Percentiles rank a stretch among this genome's conserved stretches.
Conservation (phyloP, 2,888 invertebrate genomes). For the Galerucella pusilla region DNA sequence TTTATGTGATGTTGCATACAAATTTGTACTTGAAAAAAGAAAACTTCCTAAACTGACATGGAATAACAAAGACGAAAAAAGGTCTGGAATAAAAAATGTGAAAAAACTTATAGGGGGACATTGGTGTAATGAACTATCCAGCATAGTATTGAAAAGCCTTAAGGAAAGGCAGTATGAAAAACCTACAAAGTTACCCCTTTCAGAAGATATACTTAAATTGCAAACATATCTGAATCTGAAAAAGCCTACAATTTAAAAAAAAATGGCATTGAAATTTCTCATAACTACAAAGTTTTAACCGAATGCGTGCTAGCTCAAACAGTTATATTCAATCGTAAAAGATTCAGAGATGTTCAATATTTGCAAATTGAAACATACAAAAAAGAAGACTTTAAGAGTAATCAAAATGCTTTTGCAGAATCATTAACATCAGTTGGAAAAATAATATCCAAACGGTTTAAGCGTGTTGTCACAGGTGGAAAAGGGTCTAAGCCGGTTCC, state of each 20-base stretch:
- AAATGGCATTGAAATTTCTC: constrained; percentile 25
- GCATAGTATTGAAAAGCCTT: constrained; percentile 48
- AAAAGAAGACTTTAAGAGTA: constrained; percentile 6
- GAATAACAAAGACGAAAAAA: constrained; percentile 26
- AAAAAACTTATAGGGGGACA: constrained; percentile 41
- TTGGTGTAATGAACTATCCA: constrained; percentile 50
- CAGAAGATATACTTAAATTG: constrained; percentile 20
- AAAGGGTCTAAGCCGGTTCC: constrained; percentile 46
- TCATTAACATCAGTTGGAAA: constrained; percentile 34
- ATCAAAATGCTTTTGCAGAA: constrained; percentile 35
- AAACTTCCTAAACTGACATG: constrained; percentile 32
- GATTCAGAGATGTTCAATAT: constrained; percentile 47
- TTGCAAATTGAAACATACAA: constrained; percentile 42
- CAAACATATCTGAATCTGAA: constrained; percentile 36
- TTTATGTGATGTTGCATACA: constrained; percentile 23
- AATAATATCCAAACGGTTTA: constrained; percentile 38
- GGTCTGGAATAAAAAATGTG: constrained; percentile 23
- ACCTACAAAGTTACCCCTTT: constrained; percentile 41
- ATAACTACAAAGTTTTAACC: constrained; percentile 45
- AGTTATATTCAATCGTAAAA: constrained; percentile 47
- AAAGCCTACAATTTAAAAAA: constrained; percentile 37
- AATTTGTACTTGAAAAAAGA: constrained; percentile 42
- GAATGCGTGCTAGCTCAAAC: constrained; percentile 44
- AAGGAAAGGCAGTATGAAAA: constrained; percentile 46
- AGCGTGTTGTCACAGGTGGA: constrained; percentile 43